phyloP scores from a whole-genome alignment of 2,888 invertebrate genomes.

The Cremastinae sp. region DNA sequence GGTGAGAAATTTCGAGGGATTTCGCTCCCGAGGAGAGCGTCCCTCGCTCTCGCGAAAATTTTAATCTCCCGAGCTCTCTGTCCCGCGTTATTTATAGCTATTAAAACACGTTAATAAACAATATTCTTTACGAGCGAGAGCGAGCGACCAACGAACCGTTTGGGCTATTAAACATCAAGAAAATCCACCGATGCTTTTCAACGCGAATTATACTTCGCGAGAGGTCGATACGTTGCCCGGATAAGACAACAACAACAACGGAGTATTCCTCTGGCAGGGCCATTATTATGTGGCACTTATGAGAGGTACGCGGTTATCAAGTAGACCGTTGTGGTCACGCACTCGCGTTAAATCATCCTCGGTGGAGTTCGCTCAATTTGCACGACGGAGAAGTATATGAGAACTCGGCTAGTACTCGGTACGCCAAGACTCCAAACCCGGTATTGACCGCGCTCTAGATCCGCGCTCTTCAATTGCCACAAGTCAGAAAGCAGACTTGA shows the following conservation, averaged over 20 bases:
- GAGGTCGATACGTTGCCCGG: conserved; percentile 25
- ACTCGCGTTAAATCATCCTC: conserved; percentile 61
- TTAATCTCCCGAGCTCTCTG: conserved; percentile 3
- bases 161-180: neutral
- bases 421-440: conserved; percentile 15
- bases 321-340: conserved; percentile 57
- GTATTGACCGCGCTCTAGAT: conserved; percentile 28
- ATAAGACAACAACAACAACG: conserved; percentile 29
- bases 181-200: conserved; percentile 29
- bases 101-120: conserved; percentile 16
- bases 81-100: conserved; percentile 17
- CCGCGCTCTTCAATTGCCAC: conserved; percentile 13
- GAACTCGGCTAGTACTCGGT: neutral
- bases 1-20: conserved; percentile 30
- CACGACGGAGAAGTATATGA: conserved; percentile 31
- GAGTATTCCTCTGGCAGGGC: conserved; percentile 39
- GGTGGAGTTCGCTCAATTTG: conserved; percentile 60
- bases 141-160: neutral
- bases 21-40: conserved; percentile 23
- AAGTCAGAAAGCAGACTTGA: conserved; percentile 17
- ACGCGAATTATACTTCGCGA: conserved; percentile 51
- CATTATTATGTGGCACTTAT: conserved; percentile 57
- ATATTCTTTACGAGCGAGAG: neutral
- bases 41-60: neutral
- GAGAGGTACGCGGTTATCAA: conserved; percentile 52